Base-by-base conservation (phyloP, 2,888 invertebrate species). In the Drosophila conformis region DNA sequence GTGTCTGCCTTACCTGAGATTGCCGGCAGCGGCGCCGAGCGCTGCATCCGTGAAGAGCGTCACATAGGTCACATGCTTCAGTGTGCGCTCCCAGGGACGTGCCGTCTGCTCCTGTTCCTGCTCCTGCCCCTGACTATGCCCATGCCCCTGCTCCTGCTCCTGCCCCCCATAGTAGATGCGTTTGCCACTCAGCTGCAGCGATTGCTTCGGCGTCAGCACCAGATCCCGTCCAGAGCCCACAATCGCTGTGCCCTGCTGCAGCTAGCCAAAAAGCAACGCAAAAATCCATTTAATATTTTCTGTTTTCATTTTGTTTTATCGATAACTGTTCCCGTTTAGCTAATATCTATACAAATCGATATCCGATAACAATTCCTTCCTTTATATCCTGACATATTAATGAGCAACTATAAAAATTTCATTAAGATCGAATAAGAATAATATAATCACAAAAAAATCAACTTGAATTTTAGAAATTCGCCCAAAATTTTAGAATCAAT, bases 21-120 rank as follows among this genome's bases (percentile, higher is more conserved):
- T 91, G 27, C 91, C 91, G 10, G 84, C 80, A 5, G 83, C 89
- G 27, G 87, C 87, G 3, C 79, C 83, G 6, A 82, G 72, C 7
- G 87, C 87, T n/a, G 89, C 79, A 69, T 92, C 85, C 36, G 91
- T 88, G 49, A 92, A 92, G 15, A 96, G 93, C 2, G 96, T 95
- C 76, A 96, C 94, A 84, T 95, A 95, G 8, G 95, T 95, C 73
- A 96, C 95, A 92, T 96, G 96, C 69, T 95, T 94, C 40, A 96
- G 91, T 3, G 96, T 95, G 68, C 94, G 94, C 91, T 96, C 95
- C 96, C 96, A 96, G 83, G 94, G 94, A 7, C 86, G 82, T 69
- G 35, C 11, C 2, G 2, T 8, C 25, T 49, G 29, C 21, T 51
- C 18, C 13, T 4, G 48, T 8, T 35, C 25, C 8, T 15, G 42